Conservation (phyloP, 2,797 vertebrate species). For the Meda fulgida region DNA sequence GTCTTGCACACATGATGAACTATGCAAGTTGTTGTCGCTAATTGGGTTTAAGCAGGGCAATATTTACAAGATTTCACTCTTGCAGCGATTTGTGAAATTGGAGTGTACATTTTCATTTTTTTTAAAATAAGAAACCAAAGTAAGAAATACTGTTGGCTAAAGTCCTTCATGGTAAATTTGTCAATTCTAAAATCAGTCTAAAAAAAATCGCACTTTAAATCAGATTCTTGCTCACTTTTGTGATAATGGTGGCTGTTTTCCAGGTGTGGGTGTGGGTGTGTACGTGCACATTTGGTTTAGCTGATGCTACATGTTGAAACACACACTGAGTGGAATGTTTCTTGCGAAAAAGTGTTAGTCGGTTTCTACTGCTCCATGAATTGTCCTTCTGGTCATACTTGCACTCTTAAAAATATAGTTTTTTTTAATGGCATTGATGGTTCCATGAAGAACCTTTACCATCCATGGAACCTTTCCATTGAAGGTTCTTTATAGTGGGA, state of each 20-base stretch:
- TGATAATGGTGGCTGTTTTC: constrained; percentile 54
- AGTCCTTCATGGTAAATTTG: neutral
- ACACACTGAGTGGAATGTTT: constrained; percentile 69
- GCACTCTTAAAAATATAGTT: neutral
- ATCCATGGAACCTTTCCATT: neutral
- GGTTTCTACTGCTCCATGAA: neutral
- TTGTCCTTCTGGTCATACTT: constrained; percentile 2
- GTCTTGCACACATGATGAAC: neutral
- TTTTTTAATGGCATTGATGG: neutral
- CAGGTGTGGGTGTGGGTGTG: constrained; percentile 55
- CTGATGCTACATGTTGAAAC: constrained; percentile 70
- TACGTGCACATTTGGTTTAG: constrained; percentile 38
- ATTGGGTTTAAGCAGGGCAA: neutral
- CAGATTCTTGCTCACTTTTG: constrained; percentile 16
- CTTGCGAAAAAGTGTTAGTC: constrained; percentile 38
- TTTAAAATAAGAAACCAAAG: neutral
- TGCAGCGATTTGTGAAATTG: neutral
- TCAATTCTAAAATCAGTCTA: neutral
- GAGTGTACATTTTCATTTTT: neutral
- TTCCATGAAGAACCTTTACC: neutral
- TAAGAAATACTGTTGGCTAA: neutral
- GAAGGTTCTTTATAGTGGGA: neutral
- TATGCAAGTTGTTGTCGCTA: neutral
- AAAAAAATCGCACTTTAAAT: neutral
- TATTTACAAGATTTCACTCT: neutral